Percentiles rank a stretch among this genome's conserved stretches.
These are phyloP conservation scores for Dioctria linearis DNA, from an alignment of 2,888 invertebrate species.

Conservation along the genomic window DNA sequence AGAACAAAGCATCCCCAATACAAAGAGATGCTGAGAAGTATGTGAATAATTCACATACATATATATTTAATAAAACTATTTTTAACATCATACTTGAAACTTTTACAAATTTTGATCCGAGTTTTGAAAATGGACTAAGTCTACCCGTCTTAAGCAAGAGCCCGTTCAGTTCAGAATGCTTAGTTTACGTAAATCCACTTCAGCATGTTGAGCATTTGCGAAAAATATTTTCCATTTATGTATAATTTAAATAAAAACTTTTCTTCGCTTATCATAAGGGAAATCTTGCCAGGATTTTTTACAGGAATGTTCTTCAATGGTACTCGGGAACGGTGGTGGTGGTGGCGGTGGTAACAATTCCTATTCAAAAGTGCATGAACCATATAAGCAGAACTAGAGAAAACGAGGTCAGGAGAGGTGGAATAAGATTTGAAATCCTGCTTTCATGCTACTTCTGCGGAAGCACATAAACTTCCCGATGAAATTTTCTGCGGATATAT, in stretches of 20 bases:
- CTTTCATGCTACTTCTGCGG: slow-evolving; percentile 29
- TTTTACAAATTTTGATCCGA: no score
- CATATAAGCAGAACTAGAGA: slow-evolving; percentile 10
- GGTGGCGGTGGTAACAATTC: slow-evolving; percentile 17
- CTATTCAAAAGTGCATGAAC: slow-evolving; percentile 36
- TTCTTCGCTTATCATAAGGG: neutral
- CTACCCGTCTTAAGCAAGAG: no score
- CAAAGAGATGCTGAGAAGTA: no score
- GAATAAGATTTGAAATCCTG: slow-evolving; percentile 18
- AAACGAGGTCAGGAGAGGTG: slow-evolving; percentile 29
- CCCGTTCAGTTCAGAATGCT: neutral
- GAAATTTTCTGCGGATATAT: slow-evolving; percentile 49
- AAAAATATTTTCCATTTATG: slow-evolving; percentile 23
- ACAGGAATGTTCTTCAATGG: slow-evolving; percentile 8
- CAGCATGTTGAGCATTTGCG: slow-evolving; percentile 3
- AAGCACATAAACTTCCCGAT: slow-evolving; percentile 46
- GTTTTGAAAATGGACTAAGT: no score
- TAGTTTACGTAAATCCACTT: slow-evolving; percentile 11
- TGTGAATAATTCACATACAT: no score
- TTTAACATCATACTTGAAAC: no score
- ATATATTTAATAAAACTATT: no score
- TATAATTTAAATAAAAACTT: slow-evolving; percentile 37
- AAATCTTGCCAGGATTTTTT: slow-evolving; percentile 13
- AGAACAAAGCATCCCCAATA: no score
- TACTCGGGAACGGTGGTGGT: slow-evolving; percentile 12